Percentiles rank a stretch among this genome's conserved stretches.
phyloP scores from a whole-genome alignment of 2,797 vertebrate genomes.

The Chelidonichthys spinosus region DNA sequence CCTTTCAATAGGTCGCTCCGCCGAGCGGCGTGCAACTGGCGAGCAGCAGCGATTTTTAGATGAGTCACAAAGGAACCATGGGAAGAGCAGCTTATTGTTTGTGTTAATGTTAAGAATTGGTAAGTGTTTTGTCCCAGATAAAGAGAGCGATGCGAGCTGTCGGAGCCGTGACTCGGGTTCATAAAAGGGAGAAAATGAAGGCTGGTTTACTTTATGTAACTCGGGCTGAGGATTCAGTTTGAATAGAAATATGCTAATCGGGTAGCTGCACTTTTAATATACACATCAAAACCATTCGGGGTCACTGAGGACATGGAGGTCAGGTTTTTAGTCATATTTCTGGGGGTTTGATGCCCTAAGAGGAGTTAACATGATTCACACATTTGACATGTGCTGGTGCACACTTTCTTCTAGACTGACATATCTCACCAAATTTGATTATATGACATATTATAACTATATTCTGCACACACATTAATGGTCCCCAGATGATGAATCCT shows the following conservation, averaged over 20 bases:
- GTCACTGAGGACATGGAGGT: neutral
- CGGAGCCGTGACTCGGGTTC: constrained; percentile 19
- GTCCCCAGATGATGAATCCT: neutral
- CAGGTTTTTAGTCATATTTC: neutral
- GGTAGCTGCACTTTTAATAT: constrained; percentile 7
- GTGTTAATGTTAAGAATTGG: constrained; percentile 54
- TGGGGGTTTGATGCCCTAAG: neutral
- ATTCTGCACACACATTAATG: neutral
- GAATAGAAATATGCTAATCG: constrained; percentile 12
- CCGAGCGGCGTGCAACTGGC: constrained; percentile 52
- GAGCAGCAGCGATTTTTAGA: constrained; percentile 62
- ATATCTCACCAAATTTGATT: neutral
- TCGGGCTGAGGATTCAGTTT: constrained; percentile 23
- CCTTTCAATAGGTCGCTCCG: constrained; percentile 48
- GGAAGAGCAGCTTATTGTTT: constrained; percentile 63
- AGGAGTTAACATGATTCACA: neutral
- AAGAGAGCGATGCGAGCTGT: constrained; percentile 33
- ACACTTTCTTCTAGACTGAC: neutral
- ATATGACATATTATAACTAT: neutral
- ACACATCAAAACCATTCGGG: neutral
- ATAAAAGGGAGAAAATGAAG: constrained; percentile 39
- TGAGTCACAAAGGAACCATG: constrained; percentile 68
- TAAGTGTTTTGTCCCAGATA: constrained; percentile 27
- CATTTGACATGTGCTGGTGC: neutral
- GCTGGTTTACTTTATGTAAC: neutral